Evolutionary conservation across 2,888 invertebrate species (phyloP).

Genomic region (Leuctra nigra): DNA sequence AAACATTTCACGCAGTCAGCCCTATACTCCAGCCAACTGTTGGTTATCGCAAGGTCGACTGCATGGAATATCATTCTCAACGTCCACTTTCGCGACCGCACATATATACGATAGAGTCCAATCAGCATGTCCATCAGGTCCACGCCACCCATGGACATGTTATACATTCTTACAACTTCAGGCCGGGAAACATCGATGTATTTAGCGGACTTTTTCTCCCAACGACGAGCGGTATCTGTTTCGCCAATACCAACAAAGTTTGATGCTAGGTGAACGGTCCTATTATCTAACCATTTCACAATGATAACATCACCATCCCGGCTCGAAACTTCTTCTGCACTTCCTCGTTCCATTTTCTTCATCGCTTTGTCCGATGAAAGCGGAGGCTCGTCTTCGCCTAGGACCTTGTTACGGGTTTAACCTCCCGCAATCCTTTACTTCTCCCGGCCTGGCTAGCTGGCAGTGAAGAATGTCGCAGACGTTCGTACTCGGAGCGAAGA

Average conservation of each 20-base stretch:
- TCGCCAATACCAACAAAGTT: constrained; percentile 32
- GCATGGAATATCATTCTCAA: constrained; percentile 25
- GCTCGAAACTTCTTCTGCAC: constrained; percentile 25
- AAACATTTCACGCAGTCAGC: too few species aligned
- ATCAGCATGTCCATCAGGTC: constrained; percentile 1
- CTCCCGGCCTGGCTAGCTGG: too few species aligned
- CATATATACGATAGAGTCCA: constrained; percentile 22
- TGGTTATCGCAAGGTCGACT: constrained; percentile 27
- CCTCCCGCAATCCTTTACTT: too few species aligned
- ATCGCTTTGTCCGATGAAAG: constrained; percentile 22
- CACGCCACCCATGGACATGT: background rate
- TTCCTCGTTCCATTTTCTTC: constrained; percentile 22
- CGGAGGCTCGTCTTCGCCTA: too few species aligned
- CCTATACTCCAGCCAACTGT: constrained; percentile 23
- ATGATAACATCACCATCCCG: constrained; percentile 26
- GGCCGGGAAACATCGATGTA: constrained; percentile 31
- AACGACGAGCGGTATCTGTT: constrained; percentile 29
- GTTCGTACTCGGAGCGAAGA: too few species aligned
- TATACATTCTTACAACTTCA: constrained; percentile 28
- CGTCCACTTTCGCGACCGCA: constrained; percentile 27
- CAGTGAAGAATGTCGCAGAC: too few species aligned
- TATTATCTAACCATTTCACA: constrained; percentile 33
- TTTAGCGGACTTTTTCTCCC: constrained; percentile 30
- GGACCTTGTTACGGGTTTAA: too few species aligned
- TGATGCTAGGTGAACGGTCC: constrained; percentile 32